Evolutionary conservation across 2,797 vertebrate genomes (phyloP), one percentile per base, ranked within the genome.

Genomic region (Lithobates pipiens): DNA sequence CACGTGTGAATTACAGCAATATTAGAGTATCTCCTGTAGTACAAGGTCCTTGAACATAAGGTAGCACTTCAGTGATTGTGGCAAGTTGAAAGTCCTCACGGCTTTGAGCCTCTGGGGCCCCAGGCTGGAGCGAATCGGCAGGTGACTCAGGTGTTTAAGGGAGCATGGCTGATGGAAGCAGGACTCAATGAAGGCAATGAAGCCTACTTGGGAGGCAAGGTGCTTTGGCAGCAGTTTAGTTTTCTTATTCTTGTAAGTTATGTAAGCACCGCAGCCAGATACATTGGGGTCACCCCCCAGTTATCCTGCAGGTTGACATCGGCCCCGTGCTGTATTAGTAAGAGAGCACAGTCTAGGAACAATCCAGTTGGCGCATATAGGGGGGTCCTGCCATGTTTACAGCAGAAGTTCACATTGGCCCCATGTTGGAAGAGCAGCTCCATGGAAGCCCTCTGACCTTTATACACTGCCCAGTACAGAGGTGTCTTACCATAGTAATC

Each of bases 401-500:
- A 91, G 69, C 72, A 90, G 10, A 88, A 88, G 73, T 91, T 91
- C 63, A 91, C 91, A 7, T 88, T 88, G 10, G 91, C 91, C 0
- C 90, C 90, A 36, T 91, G 84, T 16, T 88, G 84, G 23, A 91
- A 77, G 8, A 91, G 88, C 63, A 91, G 77, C 88, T 90, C 89
- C 83, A 91, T 87, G 1, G 88, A 89, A 8, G 85, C 77, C 77
- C 83, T 87, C 80, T 91, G 89, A 2, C 90, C 91, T 82, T 91
- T 91, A 83, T 91, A 91, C 10, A 90, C 90, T 3, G 91, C 90
- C 91, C 91, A 91, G 72, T 91, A 91, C 61, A 91, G 87, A 0
- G 90, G 88, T 0, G 90, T 90, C 85, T 91, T 91, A 46, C 90
- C 91, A 71, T 90, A 91, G 82, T 91, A 91, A 85, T 91, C 91